Base-by-base conservation (phyloP, 64 coral and sea anemone genomes). In the Pachyseris speciosa region DNA sequence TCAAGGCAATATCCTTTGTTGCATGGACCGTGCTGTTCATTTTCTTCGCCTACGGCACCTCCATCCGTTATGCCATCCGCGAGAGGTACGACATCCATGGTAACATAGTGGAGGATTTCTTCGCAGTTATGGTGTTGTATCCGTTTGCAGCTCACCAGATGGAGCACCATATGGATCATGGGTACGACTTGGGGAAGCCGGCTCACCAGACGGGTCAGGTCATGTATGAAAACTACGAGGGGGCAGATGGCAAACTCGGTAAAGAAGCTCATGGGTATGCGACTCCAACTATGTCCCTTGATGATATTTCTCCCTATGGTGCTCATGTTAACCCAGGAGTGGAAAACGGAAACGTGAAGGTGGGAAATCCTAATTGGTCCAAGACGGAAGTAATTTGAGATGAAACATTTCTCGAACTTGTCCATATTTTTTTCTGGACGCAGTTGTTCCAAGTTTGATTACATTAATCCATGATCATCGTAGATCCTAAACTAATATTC, bases 41-140 rank as follows among this genome's bases (percentile, higher is more conserved):
- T 1, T 86, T 86, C 40, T 86, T 86, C 32, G n/a, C 67, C 16
- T 86, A 86, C 64, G 83, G 15, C 2, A 72, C 83, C 44, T 67
- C 63, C 26, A 69, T 86, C 37, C 83, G 83, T 13, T 72, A 69
- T 28, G 9, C 20, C 31, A 72, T 50, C 8, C 83, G 83, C 1
- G 39, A 49, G 25, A 69, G 27, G 24, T 86, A 86, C 67, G 3
- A 17, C 7, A 86, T 86, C 40, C 22, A 69, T 72, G 83, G 83
- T 0, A 92, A 80, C 67, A 42, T 53, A n/a, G 67, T 85, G 25
- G 89, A 92, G 26, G 89, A 92, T 85, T 79, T 80, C 67, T 68
- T 92, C 11, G 89, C 89, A 16, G 89, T 92, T 48, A 84, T 92
- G 61, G 38, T 91, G 25, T 26, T 92, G 67, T 92, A 92, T 65